Evolutionary conservation across 2,113 vertebrate species (phyloP), one percentile per base, ranked within the genome.

Genomic region (Diphyllodes magnificus): DNA sequence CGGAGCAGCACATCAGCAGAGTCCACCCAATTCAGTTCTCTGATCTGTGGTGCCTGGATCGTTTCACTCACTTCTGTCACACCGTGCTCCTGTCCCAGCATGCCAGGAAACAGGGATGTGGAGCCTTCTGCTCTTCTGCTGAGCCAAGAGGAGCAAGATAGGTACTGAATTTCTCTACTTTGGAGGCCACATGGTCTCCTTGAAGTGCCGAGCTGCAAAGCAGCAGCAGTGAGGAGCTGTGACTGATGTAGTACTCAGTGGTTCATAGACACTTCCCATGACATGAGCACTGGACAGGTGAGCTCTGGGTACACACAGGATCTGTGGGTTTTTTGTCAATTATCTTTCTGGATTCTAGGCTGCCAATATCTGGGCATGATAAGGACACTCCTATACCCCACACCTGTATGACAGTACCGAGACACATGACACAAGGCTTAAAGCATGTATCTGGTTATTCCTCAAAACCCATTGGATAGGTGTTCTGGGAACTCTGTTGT

Each of bases 381-480:
- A 37, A 70, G n/a, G 22, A 27, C 18, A 9, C 15, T 22, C 71
- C 13, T 19, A 0, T 8, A n/a, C 13, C 3, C 3, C 25, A 13
- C 9, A 22, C 4, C 21, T 19, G 10, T 66, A 11, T 0, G 0
- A 16, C 40, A 69, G 37, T 17, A 56, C 37, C 0, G 0, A 65
- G 60, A 39, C 13, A 9, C 5, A 1, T 6, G 20, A 14, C 54
- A 20, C 1, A 9, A n/a, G 71, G 15, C 21, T 65, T 28, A 57
- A 61, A 18, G 22, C 7, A 9, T 5, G 2, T 1, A 51, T 11
- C 13, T 79, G 44, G 8, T 45, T 61, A 10, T 35, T 88, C 47
- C 40, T 64, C 30, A 35, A 37, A 80, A 57, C 19, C 30, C 35
- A 17, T 24, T 7, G 5, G 44, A 51, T 6, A 45, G 35, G 9